Evolutionary conservation across 2,797 vertebrate species (phyloP).

Genomic region (Tragopan temminckii): DNA sequence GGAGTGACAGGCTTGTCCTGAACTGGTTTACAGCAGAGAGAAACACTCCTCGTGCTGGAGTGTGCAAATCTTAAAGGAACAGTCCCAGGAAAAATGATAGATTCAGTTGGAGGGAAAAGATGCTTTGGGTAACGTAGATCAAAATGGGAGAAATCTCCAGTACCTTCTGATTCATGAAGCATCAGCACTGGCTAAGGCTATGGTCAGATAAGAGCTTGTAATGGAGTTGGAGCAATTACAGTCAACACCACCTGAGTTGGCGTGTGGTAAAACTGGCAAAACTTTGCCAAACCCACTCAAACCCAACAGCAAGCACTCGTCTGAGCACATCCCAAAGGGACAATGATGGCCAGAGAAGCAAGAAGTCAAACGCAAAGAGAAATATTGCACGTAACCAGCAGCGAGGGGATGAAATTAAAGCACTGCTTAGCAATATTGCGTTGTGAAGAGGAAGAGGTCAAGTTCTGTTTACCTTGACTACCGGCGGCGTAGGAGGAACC

Average conservation of each 20-base stretch:
- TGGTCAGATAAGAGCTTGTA: not conserved
- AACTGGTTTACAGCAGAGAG: constrained; percentile 13
- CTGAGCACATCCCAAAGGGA: not conserved
- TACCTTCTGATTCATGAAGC: not conserved
- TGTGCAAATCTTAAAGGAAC: constrained; percentile 6
- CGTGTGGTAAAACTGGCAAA: accelerated
- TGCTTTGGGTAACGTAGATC: not conserved
- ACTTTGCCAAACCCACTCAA: not conserved
- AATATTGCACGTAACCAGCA: accelerated
- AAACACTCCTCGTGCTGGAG: not conserved
- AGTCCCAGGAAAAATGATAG: not conserved
- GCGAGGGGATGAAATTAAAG: not conserved
- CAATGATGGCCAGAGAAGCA: not conserved
- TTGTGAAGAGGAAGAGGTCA: not conserved
- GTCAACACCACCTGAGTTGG: not conserved
- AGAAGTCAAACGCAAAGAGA: not conserved
- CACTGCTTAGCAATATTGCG: not conserved
- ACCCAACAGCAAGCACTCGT: accelerated
- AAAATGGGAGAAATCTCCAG: not conserved
- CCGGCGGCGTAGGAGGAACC: constrained; percentile 89
- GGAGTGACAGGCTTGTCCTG: constrained; percentile 61
- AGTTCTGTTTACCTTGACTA: constrained; percentile 86
- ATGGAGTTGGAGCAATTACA: not conserved
- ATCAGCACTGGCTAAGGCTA: not conserved
- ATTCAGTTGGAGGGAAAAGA: not conserved